These are phyloP conservation scores for Dipodomys spectabilis DNA, from an alignment of 2,113 vertebrate genomes.

Conservation along the genomic window DNA sequence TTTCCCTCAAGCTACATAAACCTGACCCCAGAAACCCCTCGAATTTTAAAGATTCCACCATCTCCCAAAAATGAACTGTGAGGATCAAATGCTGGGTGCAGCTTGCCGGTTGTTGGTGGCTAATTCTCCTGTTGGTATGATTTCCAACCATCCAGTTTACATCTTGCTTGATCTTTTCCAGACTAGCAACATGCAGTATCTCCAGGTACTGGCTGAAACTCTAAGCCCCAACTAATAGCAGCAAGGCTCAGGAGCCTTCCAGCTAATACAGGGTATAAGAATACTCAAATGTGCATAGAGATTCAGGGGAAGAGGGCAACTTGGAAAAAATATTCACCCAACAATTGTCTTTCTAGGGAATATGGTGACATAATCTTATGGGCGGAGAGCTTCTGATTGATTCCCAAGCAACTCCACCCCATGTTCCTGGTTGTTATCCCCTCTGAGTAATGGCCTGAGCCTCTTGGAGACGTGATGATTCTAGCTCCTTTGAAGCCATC, in stretches of 20 bases:
- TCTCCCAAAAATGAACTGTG: fast-evolving
- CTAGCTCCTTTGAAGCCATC: conserved; percentile 69
- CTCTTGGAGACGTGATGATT: conserved; percentile 50
- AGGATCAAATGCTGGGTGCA: background rate
- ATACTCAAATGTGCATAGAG: background rate
- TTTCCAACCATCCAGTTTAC: background rate
- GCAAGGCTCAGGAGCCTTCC: background rate
- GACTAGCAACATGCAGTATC: background rate
- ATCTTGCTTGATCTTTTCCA: background rate
- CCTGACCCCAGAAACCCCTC: background rate
- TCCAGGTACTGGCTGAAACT: background rate
- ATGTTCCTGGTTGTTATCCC: background rate
- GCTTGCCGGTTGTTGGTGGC: background rate
- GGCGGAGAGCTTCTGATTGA: background rate
- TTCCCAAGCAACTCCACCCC: conserved; percentile 38
- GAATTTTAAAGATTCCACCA: too few relatives aligned
- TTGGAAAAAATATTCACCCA: background rate
- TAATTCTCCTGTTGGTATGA: background rate
- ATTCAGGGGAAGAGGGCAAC: background rate
- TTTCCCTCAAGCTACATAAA: background rate
- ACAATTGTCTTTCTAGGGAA: background rate
- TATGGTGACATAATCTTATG: background rate
- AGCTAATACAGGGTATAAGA: background rate
- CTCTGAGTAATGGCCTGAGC: conserved; percentile 72
- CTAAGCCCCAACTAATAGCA: background rate